Conservation (phyloP, 2,888 invertebrate genomes). For the Eugnorisma glareosa region DNA sequence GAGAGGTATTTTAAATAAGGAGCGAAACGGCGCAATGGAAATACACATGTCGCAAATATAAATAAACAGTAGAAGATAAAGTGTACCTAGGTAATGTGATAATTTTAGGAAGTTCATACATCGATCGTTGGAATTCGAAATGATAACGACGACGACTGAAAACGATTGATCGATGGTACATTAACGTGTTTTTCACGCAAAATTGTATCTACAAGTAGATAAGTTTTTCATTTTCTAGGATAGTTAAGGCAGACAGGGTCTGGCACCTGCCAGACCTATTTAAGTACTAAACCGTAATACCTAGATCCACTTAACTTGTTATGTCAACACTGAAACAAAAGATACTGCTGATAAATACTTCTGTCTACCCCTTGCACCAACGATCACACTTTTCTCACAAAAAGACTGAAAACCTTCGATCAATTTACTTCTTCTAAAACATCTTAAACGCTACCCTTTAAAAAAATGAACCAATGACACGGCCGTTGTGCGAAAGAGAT, state of each 20-base stretch:
- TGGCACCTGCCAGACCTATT: too few relatives aligned
- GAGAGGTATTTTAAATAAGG: background rate
- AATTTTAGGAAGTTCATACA: background rate
- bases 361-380: background rate
- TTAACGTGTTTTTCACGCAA: background rate
- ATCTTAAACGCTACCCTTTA: constrained; percentile 71
- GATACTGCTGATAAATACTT: background rate
- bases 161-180: too few relatives aligned
- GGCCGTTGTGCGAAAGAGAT: constrained; percentile 78
- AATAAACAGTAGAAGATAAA: background rate
- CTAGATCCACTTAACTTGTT: background rate
- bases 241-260: background rate
- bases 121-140: background rate
- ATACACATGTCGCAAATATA: background rate
- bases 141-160: too few relatives aligned
- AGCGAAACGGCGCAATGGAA: background rate
- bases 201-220: background rate
- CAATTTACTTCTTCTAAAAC: constrained; percentile 34
- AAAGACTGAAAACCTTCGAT: background rate
- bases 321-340: background rate
- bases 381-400: background rate
- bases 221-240: background rate
- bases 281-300: background rate
- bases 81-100: too few relatives aligned
- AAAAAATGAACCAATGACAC: constrained; percentile 84